Evolutionary conservation across 2,113 vertebrate genomes (phyloP), one percentile per base, ranked within the genome.

Genomic region (Colaptes auratus): DNA sequence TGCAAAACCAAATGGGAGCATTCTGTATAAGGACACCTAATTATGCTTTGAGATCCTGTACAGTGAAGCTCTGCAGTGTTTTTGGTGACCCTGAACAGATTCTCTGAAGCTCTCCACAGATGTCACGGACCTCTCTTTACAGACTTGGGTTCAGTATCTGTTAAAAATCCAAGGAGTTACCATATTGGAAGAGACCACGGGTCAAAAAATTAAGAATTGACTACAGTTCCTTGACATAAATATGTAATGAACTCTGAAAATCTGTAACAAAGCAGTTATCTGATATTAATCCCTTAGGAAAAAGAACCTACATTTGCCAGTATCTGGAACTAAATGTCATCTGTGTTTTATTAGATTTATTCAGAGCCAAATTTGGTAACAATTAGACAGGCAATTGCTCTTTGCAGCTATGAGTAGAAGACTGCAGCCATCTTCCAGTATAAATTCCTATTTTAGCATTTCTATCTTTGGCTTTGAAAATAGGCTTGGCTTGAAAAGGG

Each of bases 391-490:
- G 27, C 33, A 69, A 71, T 59, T 44, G 30, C 69, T 88, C 83
- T 84, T 92, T 58, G 39, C 74, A 80, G 46, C 44, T 53, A 17
- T 31, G 55, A 89, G 31, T 75, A 61, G 42, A 89, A 89, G 20
- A 88, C 2, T 44, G 39, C 28, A 90, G 60, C 10, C 65, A 86
- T 87, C 77, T 85, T 91, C 72, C 50, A 80, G 59, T 76, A 64
- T 76, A 93, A 89, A 91, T 46, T 36, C 15, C 31, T 85, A 71
- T 52, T 95, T 82, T 75, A 79, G n/a, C 24, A 77, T 81, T 92
- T 89, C 71, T 95, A 56, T 83, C 65, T 87, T 92, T 81, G 33
- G 59, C 66, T 86, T 83, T 70, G 66, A 87, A 83, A 91, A 95
- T 39, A 56, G 72, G 53, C 58, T 86, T 95, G 61, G 78, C 77